Evolutionary conservation across 1,140 invertebrate species (phyloP), one percentile per base, ranked within the genome.

Genomic region (Drosophila punjabiensis): DNA sequence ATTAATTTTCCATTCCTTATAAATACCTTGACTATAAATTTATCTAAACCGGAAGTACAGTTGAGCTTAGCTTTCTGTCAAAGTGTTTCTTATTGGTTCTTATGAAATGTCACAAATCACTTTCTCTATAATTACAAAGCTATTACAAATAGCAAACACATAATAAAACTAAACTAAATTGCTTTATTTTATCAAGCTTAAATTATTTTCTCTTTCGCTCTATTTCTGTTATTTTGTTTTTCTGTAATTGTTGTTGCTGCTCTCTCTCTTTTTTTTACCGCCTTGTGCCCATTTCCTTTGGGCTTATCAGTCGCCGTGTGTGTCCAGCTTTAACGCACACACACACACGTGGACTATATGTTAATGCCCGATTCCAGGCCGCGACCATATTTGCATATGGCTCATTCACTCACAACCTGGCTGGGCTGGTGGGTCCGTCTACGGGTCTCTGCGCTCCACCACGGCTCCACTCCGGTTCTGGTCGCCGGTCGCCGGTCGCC

Each of bases 341-440:
- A 65, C 56, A 60, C 56, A 61, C 47, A 68, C 60, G 68, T 60
- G 50, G 58, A 65, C 64, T 81, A 63, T 66, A 64, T 71, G 69
- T 68, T 79, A 83, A 88, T 88, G 84, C 84, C 78, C 64, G 77
- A 79, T 89, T 68, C 69, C 85, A 79, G 77, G 81, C 78, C 82
- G 81, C 61, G 76, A 52, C 69, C 74, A 73, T 89, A 89, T 89
- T 89, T 89, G 85, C 85, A 89, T 89, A 90, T 90, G 85, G 86
- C 85, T 89, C 85, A 90, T 90, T 82, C 82, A 89, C 79, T 90
- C 85, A 58, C 35, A 90, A 82, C 69, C 69, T 73, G 58, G 65
- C 82, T 58, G 70, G 88, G 65, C 82, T 58, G 70, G 88, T 79
- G 24, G 33, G 32, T 37, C 81, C 33, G 65, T 39, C 64, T 55